Evolutionary conservation across 2,888 invertebrate species (phyloP), one percentile per base, ranked within the genome.

Genomic region (Agrilus cyanescens): DNA sequence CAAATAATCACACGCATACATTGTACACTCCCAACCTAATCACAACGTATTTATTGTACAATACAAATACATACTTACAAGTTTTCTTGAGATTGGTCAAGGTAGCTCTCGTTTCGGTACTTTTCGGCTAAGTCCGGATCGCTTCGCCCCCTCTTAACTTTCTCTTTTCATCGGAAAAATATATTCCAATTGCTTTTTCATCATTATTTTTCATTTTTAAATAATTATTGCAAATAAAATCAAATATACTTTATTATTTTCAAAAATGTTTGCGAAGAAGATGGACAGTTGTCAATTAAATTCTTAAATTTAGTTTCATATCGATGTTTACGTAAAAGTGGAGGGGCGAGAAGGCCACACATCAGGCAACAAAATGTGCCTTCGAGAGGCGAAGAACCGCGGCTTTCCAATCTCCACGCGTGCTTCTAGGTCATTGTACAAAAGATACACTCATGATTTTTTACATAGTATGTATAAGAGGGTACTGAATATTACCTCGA

Each of bases 1-100:
- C 25, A 25, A 25, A 25, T 10, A 25, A 25, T 10, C 8, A 10
- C 25, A 25, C 20, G 20, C 20, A 20, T 20, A 20, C 20, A 20
- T 4, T 20, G 6, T 20, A 20, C 20, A 20, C 25, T 3, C 25
- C 25, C 25, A 25, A 10, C 25, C 25, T 25, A 25, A 25, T 10
- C 25, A 25, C 4, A 25, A 25, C 25, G 25, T 10, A 25, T 10
- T 10, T 25, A 25, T 25, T 25, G 10, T 25, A 25, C 25, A 25
- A 25, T n/a, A n/a, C n/a, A n/a, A n/a, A n/a, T n/a, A n/a, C 25
- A 25, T 3, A 8, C 25, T 10, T 10, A 8, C 58, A 55, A 58
- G 51, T 63, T 62, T 59, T 53, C 61, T 64, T 64, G 64, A 62
- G 64, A 64, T 63, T 64, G 64, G 64, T 64, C 64, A 64, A 63